Percentiles rank a stretch among this genome's conserved stretches.
These are phyloP conservation scores for Psilopsiagon aymara DNA, from an alignment of 2,113 vertebrate genomes.

Conservation along the genomic window DNA sequence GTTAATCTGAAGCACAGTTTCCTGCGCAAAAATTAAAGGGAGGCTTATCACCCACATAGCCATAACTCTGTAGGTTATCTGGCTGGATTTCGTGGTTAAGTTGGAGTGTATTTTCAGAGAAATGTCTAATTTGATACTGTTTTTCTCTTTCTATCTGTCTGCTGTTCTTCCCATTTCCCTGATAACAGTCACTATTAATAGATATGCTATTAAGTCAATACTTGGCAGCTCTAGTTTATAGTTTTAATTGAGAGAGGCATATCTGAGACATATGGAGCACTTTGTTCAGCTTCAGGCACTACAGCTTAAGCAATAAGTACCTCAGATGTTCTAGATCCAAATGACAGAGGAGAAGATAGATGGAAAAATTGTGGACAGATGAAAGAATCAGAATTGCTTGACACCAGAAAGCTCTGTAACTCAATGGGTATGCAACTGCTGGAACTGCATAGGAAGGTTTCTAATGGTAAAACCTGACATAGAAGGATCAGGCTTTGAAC, in stretches of 20 bases:
- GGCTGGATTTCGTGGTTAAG: neutral
- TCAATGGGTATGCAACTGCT: neutral
- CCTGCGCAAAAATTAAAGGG: neutral
- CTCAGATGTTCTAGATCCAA: neutral
- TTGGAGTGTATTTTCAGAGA: neutral
- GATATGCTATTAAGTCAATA: neutral
- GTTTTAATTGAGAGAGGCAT: neutral
- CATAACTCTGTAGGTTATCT: neutral
- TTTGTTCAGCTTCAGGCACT: neutral
- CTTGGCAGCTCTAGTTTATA: neutral
- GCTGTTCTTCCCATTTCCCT: neutral
- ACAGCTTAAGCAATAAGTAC: neutral
- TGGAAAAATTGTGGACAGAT: neutral
- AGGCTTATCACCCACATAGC: neutral
- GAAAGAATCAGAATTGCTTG: neutral
- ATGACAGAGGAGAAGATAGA: neutral
- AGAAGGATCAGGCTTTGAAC: neutral
- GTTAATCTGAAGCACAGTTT: neutral
- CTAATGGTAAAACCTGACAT: neutral
- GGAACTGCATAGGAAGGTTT: neutral
- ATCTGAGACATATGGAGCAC: neutral
- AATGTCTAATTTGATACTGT: neutral
- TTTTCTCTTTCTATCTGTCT: constrained; percentile 5
- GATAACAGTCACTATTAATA: constrained; percentile 4
- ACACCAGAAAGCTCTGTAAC: neutral